These are phyloP conservation scores for Epizoanthus ramosus DNA, from an alignment of 92 coral and sea anemone genomes.

Conservation along the genomic window DNA sequence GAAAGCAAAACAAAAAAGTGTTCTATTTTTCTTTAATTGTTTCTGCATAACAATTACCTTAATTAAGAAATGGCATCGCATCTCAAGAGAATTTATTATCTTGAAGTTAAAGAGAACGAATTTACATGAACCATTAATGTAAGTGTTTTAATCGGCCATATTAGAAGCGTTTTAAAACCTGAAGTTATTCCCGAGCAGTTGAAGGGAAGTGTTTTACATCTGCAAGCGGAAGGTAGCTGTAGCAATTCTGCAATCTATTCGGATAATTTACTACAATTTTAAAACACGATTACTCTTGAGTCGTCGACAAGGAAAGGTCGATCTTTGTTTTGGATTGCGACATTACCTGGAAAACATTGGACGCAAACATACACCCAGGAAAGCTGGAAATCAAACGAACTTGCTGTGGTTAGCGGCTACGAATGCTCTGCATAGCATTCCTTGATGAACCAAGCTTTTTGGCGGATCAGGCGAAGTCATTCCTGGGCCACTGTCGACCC, in stretches of 20 bases:
- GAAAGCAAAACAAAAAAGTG: conserved; percentile 1
- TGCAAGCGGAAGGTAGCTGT: neutral
- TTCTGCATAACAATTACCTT: conserved; percentile 9
- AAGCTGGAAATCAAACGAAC: neutral
- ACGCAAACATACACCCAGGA: neutral
- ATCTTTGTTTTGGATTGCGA: conserved; percentile 14
- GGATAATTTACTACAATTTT: neutral
- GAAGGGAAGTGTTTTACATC: neutral
- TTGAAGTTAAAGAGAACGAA: neutral
- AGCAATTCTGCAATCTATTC: neutral
- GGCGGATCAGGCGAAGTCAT: conserved; percentile 17
- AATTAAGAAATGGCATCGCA: neutral
- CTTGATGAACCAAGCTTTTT: conserved; percentile 22
- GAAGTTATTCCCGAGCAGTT: neutral
- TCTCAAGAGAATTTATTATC: conserved; percentile 19
- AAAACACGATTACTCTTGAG: neutral
- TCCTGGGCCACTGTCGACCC: conserved; percentile 6
- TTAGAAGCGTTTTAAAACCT: neutral
- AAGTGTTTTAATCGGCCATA: conserved; percentile 3
- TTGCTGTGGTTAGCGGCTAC: neutral
- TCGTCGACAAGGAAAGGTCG: neutral
- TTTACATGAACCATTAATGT: conserved; percentile 20
- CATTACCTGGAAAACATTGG: neutral
- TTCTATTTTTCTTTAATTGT: neutral
- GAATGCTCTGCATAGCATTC: neutral